These are phyloP conservation scores for Drosophila pallidifrons DNA, from an alignment of 1,140 invertebrate species.

Conservation along the genomic window DNA sequence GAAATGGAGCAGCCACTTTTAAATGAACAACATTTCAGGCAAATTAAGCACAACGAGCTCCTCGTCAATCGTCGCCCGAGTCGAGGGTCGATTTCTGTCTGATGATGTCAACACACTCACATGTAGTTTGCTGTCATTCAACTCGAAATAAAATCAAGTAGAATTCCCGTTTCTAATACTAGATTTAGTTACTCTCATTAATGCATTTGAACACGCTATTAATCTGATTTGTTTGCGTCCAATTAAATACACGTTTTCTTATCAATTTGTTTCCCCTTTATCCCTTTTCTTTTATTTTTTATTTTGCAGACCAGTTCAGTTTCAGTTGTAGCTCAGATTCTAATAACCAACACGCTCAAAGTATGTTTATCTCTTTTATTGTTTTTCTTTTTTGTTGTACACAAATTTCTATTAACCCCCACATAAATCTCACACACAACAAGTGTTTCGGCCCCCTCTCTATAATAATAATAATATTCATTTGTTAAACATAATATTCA, in stretches of 20 bases:
- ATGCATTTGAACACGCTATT: constrained; percentile 30
- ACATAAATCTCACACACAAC: constrained; percentile 52
- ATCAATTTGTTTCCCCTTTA: constrained; percentile 34
- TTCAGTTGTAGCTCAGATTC: constrained; percentile 79
- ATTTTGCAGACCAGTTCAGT: constrained; percentile 76
- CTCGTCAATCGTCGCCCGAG: constrained; percentile 10
- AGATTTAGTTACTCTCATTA: constrained; percentile 28
- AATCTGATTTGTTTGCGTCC: constrained; percentile 32
- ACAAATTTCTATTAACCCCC: constrained; percentile 45
- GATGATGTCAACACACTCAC: constrained; percentile 44
- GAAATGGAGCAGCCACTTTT: constrained; percentile 15
- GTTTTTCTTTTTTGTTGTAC: constrained; percentile 25
- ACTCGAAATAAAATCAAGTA: constrained; percentile 4
- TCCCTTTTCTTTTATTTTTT: constrained; percentile 40
- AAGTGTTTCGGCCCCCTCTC: constrained; percentile 27
- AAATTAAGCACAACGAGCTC: not conserved
- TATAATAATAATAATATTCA: constrained; percentile 46
- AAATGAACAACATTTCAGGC: not conserved
- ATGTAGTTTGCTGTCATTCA: constrained; percentile 30
- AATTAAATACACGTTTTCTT: constrained; percentile 28
- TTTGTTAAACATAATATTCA: constrained; percentile 6
- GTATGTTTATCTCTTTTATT: constrained; percentile 64
- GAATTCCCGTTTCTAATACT: not conserved
- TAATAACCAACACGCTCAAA: constrained; percentile 78
- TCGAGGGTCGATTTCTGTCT: constrained; percentile 34